These are phyloP conservation scores for Salticus scenicus DNA, from an alignment of 2,888 invertebrate species.

Conservation along the genomic window DNA sequence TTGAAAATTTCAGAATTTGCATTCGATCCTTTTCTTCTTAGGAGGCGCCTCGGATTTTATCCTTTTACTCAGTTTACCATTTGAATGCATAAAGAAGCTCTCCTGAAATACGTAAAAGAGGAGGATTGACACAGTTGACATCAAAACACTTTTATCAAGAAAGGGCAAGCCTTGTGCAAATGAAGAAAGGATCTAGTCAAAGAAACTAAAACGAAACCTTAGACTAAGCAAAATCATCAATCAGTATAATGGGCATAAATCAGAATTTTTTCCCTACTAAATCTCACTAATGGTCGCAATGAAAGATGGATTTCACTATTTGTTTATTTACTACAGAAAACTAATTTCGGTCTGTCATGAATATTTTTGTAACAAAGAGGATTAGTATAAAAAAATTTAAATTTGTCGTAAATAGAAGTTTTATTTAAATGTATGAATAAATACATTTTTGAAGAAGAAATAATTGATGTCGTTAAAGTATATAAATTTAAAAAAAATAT, in stretches of 20 bases:
- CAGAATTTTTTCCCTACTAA: slow-evolving; percentile 34
- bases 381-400: no score
- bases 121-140: slow-evolving; percentile 61
- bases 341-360: neutral
- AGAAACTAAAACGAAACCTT: slow-evolving; percentile 62
- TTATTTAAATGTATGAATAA: no score
- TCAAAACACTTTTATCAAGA: slow-evolving; percentile 63
- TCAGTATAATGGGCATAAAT: slow-evolving; percentile 65
- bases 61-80: slow-evolving; percentile 65
- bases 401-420: no score
- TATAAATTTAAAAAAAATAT: no score
- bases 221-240: slow-evolving; percentile 62
- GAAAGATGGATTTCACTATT: slow-evolving; percentile 12
- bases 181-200: slow-evolving; percentile 43
- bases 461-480: no score
- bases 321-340: neutral
- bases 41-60: slow-evolving; percentile 40
- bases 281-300: slow-evolving; percentile 40
- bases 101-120: slow-evolving; percentile 28
- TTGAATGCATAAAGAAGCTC: slow-evolving; percentile 60
- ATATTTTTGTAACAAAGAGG: no score
- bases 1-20: slow-evolving; percentile 46
- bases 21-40: slow-evolving; percentile 29
- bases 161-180: slow-evolving; percentile 61
- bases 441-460: no score